These are phyloP conservation scores for Abrostola tripartita DNA, from an alignment of 2,888 invertebrate genomes.

Conservation along the genomic window DNA sequence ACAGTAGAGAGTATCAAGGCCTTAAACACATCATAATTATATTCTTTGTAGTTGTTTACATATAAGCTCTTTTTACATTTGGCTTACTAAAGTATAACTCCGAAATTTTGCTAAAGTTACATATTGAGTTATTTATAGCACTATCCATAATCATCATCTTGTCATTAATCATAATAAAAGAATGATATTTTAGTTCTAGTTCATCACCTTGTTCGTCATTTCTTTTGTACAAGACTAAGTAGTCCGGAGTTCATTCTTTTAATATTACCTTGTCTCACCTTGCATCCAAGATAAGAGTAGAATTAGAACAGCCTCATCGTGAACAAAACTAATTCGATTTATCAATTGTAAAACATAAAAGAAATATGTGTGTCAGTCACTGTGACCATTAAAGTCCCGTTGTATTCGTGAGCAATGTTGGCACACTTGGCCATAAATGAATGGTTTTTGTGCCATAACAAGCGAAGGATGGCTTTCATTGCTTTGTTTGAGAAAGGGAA, in stretches of 20 bases:
- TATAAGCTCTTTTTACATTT: too few species aligned
- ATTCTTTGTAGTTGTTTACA: too few species aligned
- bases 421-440: constrained; percentile 54
- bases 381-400: constrained; percentile 54
- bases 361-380: constrained; percentile 50
- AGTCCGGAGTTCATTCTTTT: neutral
- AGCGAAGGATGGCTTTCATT: constrained; percentile 54
- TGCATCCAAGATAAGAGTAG: constrained; percentile 5
- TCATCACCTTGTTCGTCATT: too few species aligned
- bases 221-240: neutral
- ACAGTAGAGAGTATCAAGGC: too few species aligned
- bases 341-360: constrained; percentile 44
- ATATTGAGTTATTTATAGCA: too few species aligned
- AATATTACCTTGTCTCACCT: neutral
- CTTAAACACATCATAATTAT: too few species aligned
- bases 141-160: too few species aligned
- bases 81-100: too few species aligned
- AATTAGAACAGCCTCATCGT: constrained; percentile 25
- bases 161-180: too few species aligned
- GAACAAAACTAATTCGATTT: constrained; percentile 37
- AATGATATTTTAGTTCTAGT: too few species aligned
- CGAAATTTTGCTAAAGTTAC: too few species aligned
- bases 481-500: constrained; percentile 48
- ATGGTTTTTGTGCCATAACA: constrained; percentile 51
- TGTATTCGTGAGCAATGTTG: constrained; percentile 46